phyloP scores from a whole-genome alignment of 2,888 invertebrate species.

The Gisinianus flammeolus region DNA sequence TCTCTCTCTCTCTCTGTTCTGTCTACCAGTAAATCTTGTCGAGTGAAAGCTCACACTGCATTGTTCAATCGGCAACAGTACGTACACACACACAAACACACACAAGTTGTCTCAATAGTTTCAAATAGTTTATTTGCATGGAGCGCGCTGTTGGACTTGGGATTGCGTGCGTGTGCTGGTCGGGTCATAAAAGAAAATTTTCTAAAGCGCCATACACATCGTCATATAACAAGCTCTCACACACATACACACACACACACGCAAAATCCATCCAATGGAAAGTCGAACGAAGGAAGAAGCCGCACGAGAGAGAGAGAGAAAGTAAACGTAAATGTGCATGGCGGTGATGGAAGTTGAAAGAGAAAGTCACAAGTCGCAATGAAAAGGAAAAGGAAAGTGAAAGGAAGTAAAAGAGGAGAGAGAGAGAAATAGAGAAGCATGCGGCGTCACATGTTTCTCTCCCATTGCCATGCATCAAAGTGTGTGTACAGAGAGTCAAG shows the following conservation, averaged over 20 bases:
- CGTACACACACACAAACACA: not conserved
- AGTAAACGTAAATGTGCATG: not conserved
- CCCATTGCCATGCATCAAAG: too few species aligned
- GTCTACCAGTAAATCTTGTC: too few species aligned
- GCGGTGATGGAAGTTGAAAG: not conserved
- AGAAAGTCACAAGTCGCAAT: not conserved
- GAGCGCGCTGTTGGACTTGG: not conserved
- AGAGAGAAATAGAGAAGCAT: not conserved
- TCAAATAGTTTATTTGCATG: conserved; percentile 12
- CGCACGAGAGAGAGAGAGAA: not conserved
- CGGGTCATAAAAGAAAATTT: conserved; percentile 10
- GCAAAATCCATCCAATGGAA: not conserved
- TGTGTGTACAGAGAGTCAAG: too few species aligned
- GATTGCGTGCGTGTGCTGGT: conserved; percentile 14
- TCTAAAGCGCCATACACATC: too few species aligned
- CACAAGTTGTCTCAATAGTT: not conserved
- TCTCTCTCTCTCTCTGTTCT: too few species aligned
- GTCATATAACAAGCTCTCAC: not conserved
- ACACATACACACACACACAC: not conserved
- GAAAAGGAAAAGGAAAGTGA: not conserved
- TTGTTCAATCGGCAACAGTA: too few species aligned
- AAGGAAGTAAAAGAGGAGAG: not conserved
- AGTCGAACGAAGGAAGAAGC: too few species aligned
- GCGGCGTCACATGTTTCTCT: not conserved
- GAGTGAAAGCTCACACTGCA: too few species aligned